Percentiles rank a stretch among this genome's conserved stretches.
These are phyloP conservation scores for Doryteuthis pealeii DNA, from an alignment of 1,140 invertebrate genomes.

Conservation along the genomic window DNA sequence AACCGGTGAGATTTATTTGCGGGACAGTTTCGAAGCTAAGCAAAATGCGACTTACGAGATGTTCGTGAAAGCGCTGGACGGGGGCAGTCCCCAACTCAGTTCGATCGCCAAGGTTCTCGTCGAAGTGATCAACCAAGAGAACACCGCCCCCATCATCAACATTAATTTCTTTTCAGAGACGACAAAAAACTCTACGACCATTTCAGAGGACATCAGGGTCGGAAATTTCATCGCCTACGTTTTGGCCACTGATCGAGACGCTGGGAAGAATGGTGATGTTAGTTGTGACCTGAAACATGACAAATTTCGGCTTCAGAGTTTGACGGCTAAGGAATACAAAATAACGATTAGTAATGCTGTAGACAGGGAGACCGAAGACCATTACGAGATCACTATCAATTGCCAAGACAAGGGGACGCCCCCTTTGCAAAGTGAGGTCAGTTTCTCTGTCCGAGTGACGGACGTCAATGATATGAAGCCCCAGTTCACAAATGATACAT, in stretches of 20 bases:
- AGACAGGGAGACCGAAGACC: too few relatives aligned
- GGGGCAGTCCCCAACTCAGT: slow-evolving; percentile 81
- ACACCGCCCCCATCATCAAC: slow-evolving; percentile 89
- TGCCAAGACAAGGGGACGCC: too few relatives aligned
- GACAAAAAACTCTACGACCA: slow-evolving; percentile 89
- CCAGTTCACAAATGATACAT: too few relatives aligned
- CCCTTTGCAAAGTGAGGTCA: too few relatives aligned
- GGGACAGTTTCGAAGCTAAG: slow-evolving; percentile 24
- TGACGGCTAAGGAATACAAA: too few relatives aligned
- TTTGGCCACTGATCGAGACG: slow-evolving; percentile 55
- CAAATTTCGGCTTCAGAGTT: too few relatives aligned
- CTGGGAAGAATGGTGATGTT: slow-evolving; percentile 60
- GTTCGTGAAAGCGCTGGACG: slow-evolving; percentile 66
- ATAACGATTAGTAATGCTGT: too few relatives aligned
- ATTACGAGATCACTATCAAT: too few relatives aligned
- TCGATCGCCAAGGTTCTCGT: slow-evolving; percentile 93
- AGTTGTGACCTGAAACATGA: slow-evolving; percentile 66
- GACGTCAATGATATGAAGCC: too few relatives aligned
- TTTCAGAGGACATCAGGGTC: slow-evolving; percentile 82
- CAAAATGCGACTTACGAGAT: slow-evolving; percentile 72
- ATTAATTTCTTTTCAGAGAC: slow-evolving; percentile 81
- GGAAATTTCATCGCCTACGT: slow-evolving; percentile 82
- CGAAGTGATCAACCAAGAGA: slow-evolving; percentile 85
- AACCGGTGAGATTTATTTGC: slow-evolving; percentile 33
- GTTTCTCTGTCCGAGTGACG: too few relatives aligned